Conservation (phyloP, 2,888 invertebrate genomes). For the Rhogogaster chlorosoma region DNA sequence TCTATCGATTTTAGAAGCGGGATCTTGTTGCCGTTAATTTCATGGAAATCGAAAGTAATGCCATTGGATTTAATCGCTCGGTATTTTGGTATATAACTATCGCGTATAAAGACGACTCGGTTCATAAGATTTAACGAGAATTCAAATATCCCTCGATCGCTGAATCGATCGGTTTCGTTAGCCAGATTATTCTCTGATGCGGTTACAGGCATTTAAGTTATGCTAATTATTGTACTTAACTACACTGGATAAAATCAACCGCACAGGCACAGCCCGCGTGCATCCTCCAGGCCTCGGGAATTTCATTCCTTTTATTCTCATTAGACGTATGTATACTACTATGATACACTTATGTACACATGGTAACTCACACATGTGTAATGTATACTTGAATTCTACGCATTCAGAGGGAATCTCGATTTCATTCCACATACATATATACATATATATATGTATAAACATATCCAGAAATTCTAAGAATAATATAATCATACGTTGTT, state of each 20-base stretch:
- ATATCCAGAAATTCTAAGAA: not conserved
- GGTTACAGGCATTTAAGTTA: constrained; percentile 39
- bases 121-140: not conserved
- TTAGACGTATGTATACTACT: not conserved
- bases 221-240: constrained; percentile 48
- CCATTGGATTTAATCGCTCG: constrained; percentile 10
- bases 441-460: too few relatives aligned
- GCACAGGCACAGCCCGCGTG: not conserved
- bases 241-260: constrained; percentile 41
- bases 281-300: constrained; percentile 11
- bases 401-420: not conserved
- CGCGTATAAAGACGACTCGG: not conserved
- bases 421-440: not conserved
- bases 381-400: not conserved
- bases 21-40: constrained; percentile 29
- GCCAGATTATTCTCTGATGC: constrained; percentile 17
- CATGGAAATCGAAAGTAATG: constrained; percentile 35
- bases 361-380: not conserved
- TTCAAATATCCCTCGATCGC: constrained; percentile 28
- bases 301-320: constrained; percentile 28
- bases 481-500: not conserved
- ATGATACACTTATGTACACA: not conserved
- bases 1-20: not conserved
- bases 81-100: not conserved
- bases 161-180: constrained; percentile 40